A percentile compares a stretch with the other conserved stretches of the same genome.
Evolutionary conservation across 2,113 vertebrate genomes (phyloP).

Genomic region (Centropus unirufus): DNA sequence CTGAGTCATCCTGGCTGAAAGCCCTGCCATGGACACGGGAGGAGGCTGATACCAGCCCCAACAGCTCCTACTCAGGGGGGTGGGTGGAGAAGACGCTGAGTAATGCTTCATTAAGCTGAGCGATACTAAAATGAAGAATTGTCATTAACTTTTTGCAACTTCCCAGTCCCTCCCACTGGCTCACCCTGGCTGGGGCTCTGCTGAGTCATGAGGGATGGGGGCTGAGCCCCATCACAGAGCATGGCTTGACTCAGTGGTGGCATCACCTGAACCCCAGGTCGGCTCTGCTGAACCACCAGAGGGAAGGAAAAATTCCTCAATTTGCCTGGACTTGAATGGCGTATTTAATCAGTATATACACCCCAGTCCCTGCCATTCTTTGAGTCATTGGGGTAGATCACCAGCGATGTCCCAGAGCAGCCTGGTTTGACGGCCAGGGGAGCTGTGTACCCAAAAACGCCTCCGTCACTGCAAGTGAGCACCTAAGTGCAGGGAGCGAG

Average conservation of each 20-base stretch:
- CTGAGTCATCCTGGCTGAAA: background rate
- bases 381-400: background rate
- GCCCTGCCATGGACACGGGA: background rate
- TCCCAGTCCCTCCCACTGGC: background rate
- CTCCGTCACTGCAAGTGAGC: rapidly evolving
- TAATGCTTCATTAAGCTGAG: background rate
- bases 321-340: background rate
- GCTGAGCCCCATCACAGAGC: background rate
- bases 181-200: background rate
- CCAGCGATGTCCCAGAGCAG: background rate
- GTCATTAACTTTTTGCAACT: constrained; percentile 35
- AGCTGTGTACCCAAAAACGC: rapidly evolving
- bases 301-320: background rate
- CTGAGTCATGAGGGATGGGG: constrained; percentile 25
- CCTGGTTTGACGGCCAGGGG: background rate
- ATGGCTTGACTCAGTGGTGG: constrained; percentile 2
- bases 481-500: background rate
- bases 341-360: background rate
- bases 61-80: background rate
- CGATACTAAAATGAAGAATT: background rate
- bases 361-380: background rate
- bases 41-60: background rate
- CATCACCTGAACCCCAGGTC: background rate
- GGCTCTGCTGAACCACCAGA: background rate
- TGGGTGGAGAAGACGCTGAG: constrained; percentile 43